A percentile compares a stretch with the other conserved stretches of the same genome.
phyloP scores from a whole-genome alignment of 2,888 invertebrate species.

The Melitaea athalia region DNA sequence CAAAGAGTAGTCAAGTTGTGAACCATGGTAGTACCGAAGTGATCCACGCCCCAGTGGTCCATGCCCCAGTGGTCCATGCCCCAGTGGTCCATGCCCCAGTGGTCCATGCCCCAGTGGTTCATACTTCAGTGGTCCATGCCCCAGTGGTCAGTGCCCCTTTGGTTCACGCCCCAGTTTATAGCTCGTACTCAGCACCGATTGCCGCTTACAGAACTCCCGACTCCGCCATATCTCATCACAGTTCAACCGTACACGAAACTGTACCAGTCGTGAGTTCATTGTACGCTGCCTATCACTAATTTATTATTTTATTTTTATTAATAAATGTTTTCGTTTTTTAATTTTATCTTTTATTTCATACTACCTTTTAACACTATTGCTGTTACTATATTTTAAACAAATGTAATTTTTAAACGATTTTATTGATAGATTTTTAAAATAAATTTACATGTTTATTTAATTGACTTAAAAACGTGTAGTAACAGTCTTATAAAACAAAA shows the following conservation, averaged over 20 bases:
- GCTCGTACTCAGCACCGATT: constrained; percentile 45
- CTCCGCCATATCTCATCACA: constrained; percentile 75
- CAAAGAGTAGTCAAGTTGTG: constrained; percentile 68
- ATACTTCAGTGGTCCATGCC: constrained; percentile 41
- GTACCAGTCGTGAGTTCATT: constrained; percentile 20
- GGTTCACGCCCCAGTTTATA: constrained; percentile 45
- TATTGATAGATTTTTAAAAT: too few relatives aligned
- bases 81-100: constrained; percentile 50
- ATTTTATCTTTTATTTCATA: neutral
- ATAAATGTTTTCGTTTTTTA: neutral
- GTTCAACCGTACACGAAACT: constrained; percentile 69
- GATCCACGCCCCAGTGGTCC: constrained; percentile 42
- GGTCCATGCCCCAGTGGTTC: constrained; percentile 44
- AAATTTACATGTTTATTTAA: too few relatives aligned
- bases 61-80: constrained; percentile 37
- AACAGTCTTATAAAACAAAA: too few relatives aligned
- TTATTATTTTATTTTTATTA: neutral
- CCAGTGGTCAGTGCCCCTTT: constrained; percentile 40
- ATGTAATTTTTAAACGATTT: too few relatives aligned
- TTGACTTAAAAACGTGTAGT: too few relatives aligned
- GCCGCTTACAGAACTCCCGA: constrained; percentile 57
- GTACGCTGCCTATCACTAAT: neutral
- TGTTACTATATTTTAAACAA: too few relatives aligned
- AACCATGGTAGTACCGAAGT: constrained; percentile 56
- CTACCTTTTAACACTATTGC: too few relatives aligned